Base-by-base conservation (phyloP, 2,113 vertebrate species). In the Calidris pugnax region DNA sequence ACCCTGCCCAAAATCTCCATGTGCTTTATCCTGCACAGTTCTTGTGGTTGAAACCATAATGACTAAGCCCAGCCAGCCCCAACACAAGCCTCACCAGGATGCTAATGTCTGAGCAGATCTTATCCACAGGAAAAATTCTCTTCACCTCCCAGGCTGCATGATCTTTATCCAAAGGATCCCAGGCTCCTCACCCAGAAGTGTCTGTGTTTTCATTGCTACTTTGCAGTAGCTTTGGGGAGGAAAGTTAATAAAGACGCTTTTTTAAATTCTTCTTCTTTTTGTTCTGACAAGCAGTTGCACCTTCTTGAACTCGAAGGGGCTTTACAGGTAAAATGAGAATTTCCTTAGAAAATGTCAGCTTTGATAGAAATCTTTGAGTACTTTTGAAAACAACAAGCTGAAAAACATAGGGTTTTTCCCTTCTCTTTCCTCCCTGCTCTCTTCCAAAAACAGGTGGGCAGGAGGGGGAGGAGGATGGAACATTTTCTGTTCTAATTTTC, bases 321-420 rank as follows among this genome's bases (percentile, higher is more conserved):
- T 68, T 95, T 93, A 77, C 69, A 91, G 69, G 83, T 87, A 64
- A 93, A 89, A 75, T 11, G 47, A 90, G 16, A 90, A 60, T 75
- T 96, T 84, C 77, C 57, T 75, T 43, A 68, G 80, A 75, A 96
- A 92, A 87, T 72, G 73, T 87, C 83, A 90, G 9, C 33, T 81
- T 74, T 53, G 9, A 27, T 72, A n/a, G 53, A 92, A 81, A 69
- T 30, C 2, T 87, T 94, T 74, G 39, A 90, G n/a, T 50, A 60
- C 57, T 87, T 93, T 66, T 87, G 81, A 89, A 92, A 93, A 78
- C n/a, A 83, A 39, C 18, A 63, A 43, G 28, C 60, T 90, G 67
- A n/a, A 72, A 92, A 92, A 22, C 21, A 37, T 3, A 43, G 83
- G 80, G 51, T 47, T 93, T 96, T 74, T 1, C 84, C 68, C 21